Evolutionary conservation across 1,140 invertebrate species (phyloP), one percentile per base, ranked within the genome.

Genomic region (Hyphantria cunea): DNA sequence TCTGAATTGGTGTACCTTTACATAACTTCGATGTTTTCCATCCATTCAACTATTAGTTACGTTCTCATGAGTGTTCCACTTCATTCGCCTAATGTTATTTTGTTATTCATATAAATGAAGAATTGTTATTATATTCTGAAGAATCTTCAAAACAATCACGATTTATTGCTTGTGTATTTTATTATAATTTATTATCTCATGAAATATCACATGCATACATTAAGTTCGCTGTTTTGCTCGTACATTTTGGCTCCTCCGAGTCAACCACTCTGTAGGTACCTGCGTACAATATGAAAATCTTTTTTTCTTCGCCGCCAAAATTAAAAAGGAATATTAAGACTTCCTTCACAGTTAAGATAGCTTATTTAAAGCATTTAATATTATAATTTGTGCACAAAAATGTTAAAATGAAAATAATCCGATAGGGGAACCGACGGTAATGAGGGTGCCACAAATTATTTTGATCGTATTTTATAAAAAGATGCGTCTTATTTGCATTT

Each of bases 401-500:
- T 59, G 44, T 54, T 64, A 51, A 68, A 64, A 54, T 64, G 56
- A 59, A 64, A 64, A 68, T 68, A 61, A 68, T 61, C 55, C 32
- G 56, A 64, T 55, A 64, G 56, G 31, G 60, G 13, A 58, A 32
- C 45, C 45, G 47, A 34, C 13, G 47, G 39, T 67, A 58, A 67
- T 67, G 53, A 67, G 33, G 15, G 41, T 25, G 10, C 50, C 37
- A 42, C 12, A 50, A 55, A 12, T 49, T 64, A 55, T 55, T 17
- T 37, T n/a, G 34, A 50, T n/a, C 6, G 44, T 55, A 50, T 64
- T 58, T 66, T 54, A 47, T 54, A 44, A 50, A 67, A 72, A 72
- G 62, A 68, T 33, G 48, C 31, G 48, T 64, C 69, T 68, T 72
- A 60, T 79, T 68, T 67, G 64, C 62, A 74, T 70, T 45, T 60